Base-by-base conservation (phyloP, 2,113 vertebrate genomes). In the Hemichromis elongatus region DNA sequence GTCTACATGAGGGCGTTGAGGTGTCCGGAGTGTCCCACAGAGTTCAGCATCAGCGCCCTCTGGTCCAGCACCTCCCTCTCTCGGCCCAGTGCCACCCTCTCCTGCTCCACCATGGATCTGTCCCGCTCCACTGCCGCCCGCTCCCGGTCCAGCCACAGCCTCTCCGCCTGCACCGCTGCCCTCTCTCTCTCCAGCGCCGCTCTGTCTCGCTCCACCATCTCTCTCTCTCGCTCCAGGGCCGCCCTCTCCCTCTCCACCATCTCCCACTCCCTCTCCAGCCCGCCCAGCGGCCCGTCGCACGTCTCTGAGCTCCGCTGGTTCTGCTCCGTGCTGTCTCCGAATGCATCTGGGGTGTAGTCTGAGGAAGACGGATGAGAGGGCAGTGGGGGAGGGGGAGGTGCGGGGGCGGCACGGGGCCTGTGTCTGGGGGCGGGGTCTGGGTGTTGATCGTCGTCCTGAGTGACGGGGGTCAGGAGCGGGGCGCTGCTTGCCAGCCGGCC, bases 41-140 rank as follows among this genome's bases (percentile, higher is more conserved):
- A 85, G 92, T 88, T 94, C 70, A 96, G 87, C 89, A 96, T 92
- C 37, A 95, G 14, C 0, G 93, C 90, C 19, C 94, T 88, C 86
- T 95, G 94, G 81, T 94, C 92, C 56, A 95, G 82, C 12, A 90
- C 81, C 80, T 93, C 94, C 79, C 94, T 85, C 75, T 96, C 96
- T 21, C 94, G 80, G n/a, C 88, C 79, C 52, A 95, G 90, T 2
- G 90, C 81, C 5, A 83, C 93, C 45, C 95, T 55, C 77, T 96
- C 95, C 86, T 94, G 95, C 84, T 96, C 95, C 88, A 96, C 80
- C 86, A 94, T 70, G 7, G 94, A 87, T 18, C 95, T 80, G 85
- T 96, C 96, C 47, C 92, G 91, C 75, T 95, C 92, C 55, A 96
- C 66, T 0, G 92, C 90, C 2, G 88, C 90, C 63, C 94, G 59